Evolutionary conservation across 2,113 vertebrate species (phyloP).

Genomic region (Hymenochirus boettgeri): DNA sequence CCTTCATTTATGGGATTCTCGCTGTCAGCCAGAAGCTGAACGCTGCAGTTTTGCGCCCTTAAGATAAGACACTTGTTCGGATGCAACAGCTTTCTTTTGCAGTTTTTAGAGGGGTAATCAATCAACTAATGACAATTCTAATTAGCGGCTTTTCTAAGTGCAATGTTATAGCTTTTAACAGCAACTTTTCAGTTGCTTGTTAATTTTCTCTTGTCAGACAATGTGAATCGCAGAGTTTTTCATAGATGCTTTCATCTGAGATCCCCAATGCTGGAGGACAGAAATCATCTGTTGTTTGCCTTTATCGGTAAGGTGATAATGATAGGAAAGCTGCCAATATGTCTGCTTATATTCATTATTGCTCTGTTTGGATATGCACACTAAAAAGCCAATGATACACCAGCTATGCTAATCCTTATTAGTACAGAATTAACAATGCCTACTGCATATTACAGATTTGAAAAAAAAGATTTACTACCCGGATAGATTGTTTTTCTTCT

Average conservation of each 20-base stretch:
- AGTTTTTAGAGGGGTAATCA: slow-evolving; percentile 55
- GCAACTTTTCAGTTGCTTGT: slow-evolving; percentile 49
- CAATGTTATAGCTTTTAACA: slow-evolving; percentile 50
- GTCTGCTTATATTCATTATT: too few relatives aligned
- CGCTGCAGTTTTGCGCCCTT: slow-evolving; percentile 50
- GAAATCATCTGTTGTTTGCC: slow-evolving; percentile 51
- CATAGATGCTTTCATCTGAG: slow-evolving; percentile 17
- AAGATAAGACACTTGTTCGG: slow-evolving; percentile 58
- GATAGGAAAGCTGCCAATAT: slow-evolving; percentile 33
- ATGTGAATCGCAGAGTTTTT: slow-evolving; percentile 45
- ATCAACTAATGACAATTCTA: slow-evolving; percentile 67
- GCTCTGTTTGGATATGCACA: too few relatives aligned
- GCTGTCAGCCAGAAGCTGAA: slow-evolving; percentile 57
- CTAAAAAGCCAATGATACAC: too few relatives aligned
- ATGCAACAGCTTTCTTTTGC: slow-evolving; percentile 51
- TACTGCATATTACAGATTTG: too few relatives aligned
- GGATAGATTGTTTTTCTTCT: too few relatives aligned
- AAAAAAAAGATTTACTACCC: too few relatives aligned
- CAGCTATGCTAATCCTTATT: too few relatives aligned
- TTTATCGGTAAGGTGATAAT: slow-evolving; percentile 43
- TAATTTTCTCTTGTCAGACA: slow-evolving; percentile 47
- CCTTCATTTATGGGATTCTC: slow-evolving; percentile 48
- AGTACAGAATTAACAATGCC: too few relatives aligned
- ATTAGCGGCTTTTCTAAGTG: slow-evolving; percentile 61
- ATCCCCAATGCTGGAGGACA: slow-evolving; percentile 2